Conservation (phyloP, 2,888 invertebrate genomes). For the Drosophila setosimentum region DNA sequence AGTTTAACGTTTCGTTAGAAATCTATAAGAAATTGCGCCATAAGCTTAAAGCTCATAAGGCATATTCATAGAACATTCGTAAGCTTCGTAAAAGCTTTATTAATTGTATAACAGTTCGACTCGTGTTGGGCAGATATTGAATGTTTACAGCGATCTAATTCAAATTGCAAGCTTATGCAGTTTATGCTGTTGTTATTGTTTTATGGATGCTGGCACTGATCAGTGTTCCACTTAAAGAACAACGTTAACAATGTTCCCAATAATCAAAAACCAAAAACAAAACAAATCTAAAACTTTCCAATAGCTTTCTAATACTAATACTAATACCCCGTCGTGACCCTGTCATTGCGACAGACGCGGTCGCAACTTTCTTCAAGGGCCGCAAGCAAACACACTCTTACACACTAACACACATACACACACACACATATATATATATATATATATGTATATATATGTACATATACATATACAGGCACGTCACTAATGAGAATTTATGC, state of each 20-base stretch:
- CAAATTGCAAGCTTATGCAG: background rate
- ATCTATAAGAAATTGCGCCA: background rate
- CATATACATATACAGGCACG: constrained; percentile 20
- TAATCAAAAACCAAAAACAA: background rate
- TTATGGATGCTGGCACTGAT: constrained; percentile 3
- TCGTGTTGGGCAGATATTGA: constrained; percentile 12
- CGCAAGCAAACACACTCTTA: constrained; percentile 11
- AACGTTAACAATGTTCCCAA: constrained; percentile 5
- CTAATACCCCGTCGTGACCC: constrained; percentile 60
- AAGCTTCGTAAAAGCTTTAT: constrained; percentile 2
- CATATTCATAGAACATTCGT: background rate
- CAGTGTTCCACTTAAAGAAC: constrained; percentile 27
- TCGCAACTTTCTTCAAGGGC: constrained; percentile 59
- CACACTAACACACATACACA: constrained; percentile 17
- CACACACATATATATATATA: constrained; percentile 23
- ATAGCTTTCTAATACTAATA: constrained; percentile 63
- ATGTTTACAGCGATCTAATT: constrained; percentile 30
- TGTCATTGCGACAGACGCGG: constrained; percentile 30
- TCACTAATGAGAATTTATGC: constrained; percentile 74
- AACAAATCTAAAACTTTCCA: constrained; percentile 43
- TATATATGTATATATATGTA: constrained; percentile 25
- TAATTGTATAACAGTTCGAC: constrained; percentile 14
- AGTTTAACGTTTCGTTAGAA: background rate
- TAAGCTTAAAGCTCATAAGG: background rate
- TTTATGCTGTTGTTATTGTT: background rate